Percentiles rank a stretch among this genome's conserved stretches.
phyloP scores from a whole-genome alignment of 1,140 invertebrate species.

The Cherax quadricarinatus region DNA sequence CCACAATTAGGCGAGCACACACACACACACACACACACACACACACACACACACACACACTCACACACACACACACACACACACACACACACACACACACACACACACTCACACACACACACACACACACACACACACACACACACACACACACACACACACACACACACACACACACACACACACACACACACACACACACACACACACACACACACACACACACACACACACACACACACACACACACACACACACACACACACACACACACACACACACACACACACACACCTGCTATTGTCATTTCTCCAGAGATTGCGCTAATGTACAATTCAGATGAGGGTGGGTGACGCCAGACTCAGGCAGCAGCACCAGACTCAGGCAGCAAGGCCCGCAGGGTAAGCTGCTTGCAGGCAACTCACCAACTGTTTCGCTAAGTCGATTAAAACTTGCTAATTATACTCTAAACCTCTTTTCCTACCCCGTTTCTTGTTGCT shows the following conservation, averaged over 20 bases:
- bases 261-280: background rate
- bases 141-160: no score
- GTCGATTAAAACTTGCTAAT: constrained; percentile 62
- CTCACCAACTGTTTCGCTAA: constrained; percentile 47
- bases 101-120: no score
- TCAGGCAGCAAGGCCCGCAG: background rate
- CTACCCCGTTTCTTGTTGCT: constrained; percentile 31
- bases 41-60: no score
- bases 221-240: no score
- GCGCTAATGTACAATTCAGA: constrained; percentile 23
- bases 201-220: no score
- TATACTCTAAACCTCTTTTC: constrained; percentile 61
- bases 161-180: no score
- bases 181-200: no score
- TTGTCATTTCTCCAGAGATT: constrained; percentile 11
- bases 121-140: no score
- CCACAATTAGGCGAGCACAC: no score
- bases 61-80: no score
- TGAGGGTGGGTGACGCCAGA: constrained; percentile 9
- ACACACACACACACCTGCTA: background rate
- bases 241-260: background rate
- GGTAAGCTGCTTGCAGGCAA: constrained; percentile 27
- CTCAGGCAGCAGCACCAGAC: background rate
- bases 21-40: no score
- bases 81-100: no score